A percentile compares a stretch with the other conserved stretches of the same genome.
These are phyloP conservation scores for Anableps anableps DNA, from an alignment of 2,797 vertebrate genomes.

Conservation along the genomic window DNA sequence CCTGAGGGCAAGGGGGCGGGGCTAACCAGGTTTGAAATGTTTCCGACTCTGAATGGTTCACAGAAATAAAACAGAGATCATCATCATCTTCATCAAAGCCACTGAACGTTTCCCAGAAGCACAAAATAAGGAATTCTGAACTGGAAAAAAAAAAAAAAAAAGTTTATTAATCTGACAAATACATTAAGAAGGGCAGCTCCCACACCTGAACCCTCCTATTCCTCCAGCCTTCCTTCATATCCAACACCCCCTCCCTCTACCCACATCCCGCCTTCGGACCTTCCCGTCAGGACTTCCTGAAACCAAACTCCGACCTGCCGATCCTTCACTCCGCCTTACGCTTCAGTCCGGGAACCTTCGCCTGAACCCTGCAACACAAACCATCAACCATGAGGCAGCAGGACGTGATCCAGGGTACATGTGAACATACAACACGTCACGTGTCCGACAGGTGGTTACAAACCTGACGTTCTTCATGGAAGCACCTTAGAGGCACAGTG, in stretches of 20 bases:
- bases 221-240: slow-evolving; percentile 38
- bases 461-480: not conserved
- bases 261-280: slow-evolving; percentile 28
- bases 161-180: slow-evolving; percentile 82
- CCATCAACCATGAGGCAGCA: not conserved
- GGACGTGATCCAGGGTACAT: not conserved
- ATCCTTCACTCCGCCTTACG: slow-evolving; percentile 89
- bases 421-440: not conserved
- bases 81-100: not conserved
- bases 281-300: slow-evolving; percentile 60
- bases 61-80: slow-evolving; percentile 54
- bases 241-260: slow-evolving; percentile 20
- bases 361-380: slow-evolving; percentile 86
- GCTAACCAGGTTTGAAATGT: slow-evolving; percentile 23
- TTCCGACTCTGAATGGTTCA: slow-evolving; percentile 19
- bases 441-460: too few species aligned
- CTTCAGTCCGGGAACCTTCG: slow-evolving; percentile 94
- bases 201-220: slow-evolving; percentile 43
- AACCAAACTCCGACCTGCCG: slow-evolving; percentile 26
- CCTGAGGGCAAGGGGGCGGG: slow-evolving; percentile 19
- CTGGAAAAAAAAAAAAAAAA: slow-evolving; percentile 75
- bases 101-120: slow-evolving; percentile 66
- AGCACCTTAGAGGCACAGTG: not conserved
- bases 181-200: slow-evolving; percentile 58
- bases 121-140: slow-evolving; percentile 81